Base-by-base conservation (phyloP, 2,113 vertebrate species). In the Leptocoma aspasia region DNA sequence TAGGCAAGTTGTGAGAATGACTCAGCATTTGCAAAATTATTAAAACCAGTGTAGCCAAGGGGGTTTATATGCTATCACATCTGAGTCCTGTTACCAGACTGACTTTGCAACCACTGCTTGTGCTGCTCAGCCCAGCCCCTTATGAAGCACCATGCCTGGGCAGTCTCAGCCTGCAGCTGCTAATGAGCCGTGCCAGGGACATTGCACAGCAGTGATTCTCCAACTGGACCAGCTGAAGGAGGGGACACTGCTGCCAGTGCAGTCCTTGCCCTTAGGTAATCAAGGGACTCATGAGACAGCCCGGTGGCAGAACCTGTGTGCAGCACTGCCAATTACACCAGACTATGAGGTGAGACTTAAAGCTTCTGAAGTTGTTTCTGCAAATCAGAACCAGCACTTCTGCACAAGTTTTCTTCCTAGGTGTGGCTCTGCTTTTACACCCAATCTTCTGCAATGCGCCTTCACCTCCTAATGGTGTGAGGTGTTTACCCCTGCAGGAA, bases 21-120 rank as follows among this genome's bases (percentile, higher is more conserved):
- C 44, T 89, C 64, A 75, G 75, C 89, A 89, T 86, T 83, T 68
- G 30, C 57, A 35, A 70, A 92, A 78, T 83, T 65, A 86, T 81
- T 90, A 93, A 89, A 93, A 86, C 5, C 14, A 42, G 23, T 42
- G 56, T 73, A 90, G 30, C 42, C 9, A 6, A 45, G 30, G 9
- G 6, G 24, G n/a, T 68, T 81, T 60, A 60, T 52, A 26, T 31
- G 30, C 42, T 73, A 54, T 78, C 71, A 80, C 44, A 71, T 56
- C 52, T 23, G 35, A 93, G 59, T 54, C 31, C 54, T 89, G 47
- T 54, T 70, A 42, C 50, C 68, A 91, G 28, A 27, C 23, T 44
- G 44, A 42, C 52, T 73, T 86, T 61, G 73, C 69, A 89, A n/a
- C 7, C 2, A 0, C 47, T 53, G 44, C 19, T 4, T 4, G 10